These are phyloP conservation scores for Scophthalmus maximus DNA, from an alignment of 2,113 vertebrate species.

Conservation along the genomic window DNA sequence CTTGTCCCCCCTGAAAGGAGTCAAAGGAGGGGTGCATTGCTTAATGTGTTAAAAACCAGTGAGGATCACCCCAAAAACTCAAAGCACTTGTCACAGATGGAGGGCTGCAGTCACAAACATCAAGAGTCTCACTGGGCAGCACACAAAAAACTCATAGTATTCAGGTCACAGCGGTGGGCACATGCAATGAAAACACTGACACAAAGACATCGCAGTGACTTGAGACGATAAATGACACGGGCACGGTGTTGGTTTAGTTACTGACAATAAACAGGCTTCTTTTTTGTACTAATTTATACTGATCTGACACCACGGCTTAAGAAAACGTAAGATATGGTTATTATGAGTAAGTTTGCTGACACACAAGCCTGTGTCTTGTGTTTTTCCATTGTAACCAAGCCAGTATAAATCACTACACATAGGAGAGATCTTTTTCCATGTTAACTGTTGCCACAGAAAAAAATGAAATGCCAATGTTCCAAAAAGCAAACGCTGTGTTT, in stretches of 20 bases:
- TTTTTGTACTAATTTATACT: background rate
- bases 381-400: conserved; percentile 23
- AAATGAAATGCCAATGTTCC: background rate
- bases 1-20: conserved; percentile 51
- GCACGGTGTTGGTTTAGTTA: background rate
- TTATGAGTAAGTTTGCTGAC: conserved; percentile 23
- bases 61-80: conserved; percentile 60
- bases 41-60: conserved; percentile 51
- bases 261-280: background rate
- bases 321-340: conserved; percentile 23
- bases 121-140: conserved; percentile 1
- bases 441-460: conserved; percentile 4
- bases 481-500: background rate
- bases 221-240: background rate
- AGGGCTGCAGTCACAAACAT: conserved; percentile 12
- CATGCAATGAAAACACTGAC: background rate
- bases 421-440: conserved; percentile 31
- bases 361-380: background rate
- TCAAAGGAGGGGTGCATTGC: conserved; percentile 38
- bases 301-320: background rate
- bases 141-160: conserved; percentile 4
- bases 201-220: conserved; percentile 4
- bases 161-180: background rate
- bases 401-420: conserved; percentile 14
- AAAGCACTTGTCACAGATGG: conserved; percentile 23